These are phyloP conservation scores for Thermophis baileyi DNA, from an alignment of 2,113 vertebrate genomes.

Conservation along the genomic window DNA sequence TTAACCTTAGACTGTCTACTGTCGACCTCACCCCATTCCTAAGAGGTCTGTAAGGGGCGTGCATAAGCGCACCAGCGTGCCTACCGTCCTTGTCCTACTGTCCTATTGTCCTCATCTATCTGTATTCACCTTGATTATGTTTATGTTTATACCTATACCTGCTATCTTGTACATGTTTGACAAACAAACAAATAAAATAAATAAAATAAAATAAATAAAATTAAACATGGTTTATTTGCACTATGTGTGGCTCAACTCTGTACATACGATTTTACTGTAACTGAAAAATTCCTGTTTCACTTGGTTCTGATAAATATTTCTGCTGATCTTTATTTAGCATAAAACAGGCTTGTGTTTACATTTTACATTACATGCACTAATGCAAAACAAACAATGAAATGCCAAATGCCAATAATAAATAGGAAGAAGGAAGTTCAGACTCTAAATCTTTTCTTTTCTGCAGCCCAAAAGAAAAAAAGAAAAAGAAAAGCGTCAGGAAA, in stretches of 20 bases:
- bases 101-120: too few relatives aligned
- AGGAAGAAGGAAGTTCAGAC: neutral
- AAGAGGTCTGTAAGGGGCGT: too few relatives aligned
- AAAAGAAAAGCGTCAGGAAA: neutral
- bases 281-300: neutral
- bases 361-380: neutral
- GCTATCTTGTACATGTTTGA: too few relatives aligned
- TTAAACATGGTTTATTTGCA: neutral
- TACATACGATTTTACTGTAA: neutral
- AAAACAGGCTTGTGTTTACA: neutral
- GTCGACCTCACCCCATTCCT: too few relatives aligned
- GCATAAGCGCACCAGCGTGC: too few relatives aligned
- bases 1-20: too few relatives aligned
- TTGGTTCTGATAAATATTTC: neutral
- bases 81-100: too few relatives aligned
- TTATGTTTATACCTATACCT: too few relatives aligned
- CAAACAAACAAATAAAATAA: too few relatives aligned
- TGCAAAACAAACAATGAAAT: neutral
- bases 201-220: too few relatives aligned
- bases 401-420: neutral
- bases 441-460: neutral
- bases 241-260: neutral
- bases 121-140: too few relatives aligned
- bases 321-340: neutral
- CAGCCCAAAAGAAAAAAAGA: neutral